Percentiles rank a stretch among this genome's conserved stretches.
These are phyloP conservation scores for Syngnathus floridae DNA, from an alignment of 2,113 vertebrate species.

Conservation along the genomic window DNA sequence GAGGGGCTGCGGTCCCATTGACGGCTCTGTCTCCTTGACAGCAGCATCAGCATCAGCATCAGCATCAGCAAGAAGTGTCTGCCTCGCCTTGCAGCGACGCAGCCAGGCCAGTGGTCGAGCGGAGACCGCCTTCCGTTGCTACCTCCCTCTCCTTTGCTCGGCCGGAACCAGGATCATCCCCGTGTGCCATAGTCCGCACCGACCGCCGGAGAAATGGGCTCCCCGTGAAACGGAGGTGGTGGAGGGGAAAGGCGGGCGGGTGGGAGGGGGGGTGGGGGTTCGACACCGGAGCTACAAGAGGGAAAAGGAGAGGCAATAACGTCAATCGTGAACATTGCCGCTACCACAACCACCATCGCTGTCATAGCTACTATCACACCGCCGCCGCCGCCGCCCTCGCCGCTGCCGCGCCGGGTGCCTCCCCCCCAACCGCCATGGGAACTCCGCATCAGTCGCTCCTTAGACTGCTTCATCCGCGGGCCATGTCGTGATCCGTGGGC, in stretches of 20 bases:
- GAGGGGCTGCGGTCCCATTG: conserved; percentile 81
- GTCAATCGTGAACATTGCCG: conserved; percentile 54
- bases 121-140: conserved; percentile 35
- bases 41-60: conserved; percentile 68
- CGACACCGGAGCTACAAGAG: conserved; percentile 60
- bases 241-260: conserved; percentile 66
- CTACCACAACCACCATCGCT: conserved; percentile 25
- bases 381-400: conserved; percentile 16
- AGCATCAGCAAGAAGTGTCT: conserved; percentile 51
- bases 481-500: conserved; percentile 80
- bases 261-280: conserved; percentile 61
- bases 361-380: conserved; percentile 24
- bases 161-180: conserved; percentile 35
- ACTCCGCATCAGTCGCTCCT: conserved; percentile 71
- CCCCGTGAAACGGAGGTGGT: conserved; percentile 70
- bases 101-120: conserved; percentile 29
- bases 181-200: conserved; percentile 46
- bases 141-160: conserved; percentile 22
- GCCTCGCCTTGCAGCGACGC: conserved; percentile 67
- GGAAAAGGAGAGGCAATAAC: conserved; percentile 48
- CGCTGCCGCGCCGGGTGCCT: conserved; percentile 66
- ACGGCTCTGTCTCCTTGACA: conserved; percentile 76
- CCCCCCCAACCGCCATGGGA: conserved; percentile 75
- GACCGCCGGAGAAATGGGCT: conserved; percentile 75
- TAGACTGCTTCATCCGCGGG: conserved; percentile 71